Evolutionary conservation across 1,140 invertebrate species (phyloP).

Genomic region (Zophobas atratus): DNA sequence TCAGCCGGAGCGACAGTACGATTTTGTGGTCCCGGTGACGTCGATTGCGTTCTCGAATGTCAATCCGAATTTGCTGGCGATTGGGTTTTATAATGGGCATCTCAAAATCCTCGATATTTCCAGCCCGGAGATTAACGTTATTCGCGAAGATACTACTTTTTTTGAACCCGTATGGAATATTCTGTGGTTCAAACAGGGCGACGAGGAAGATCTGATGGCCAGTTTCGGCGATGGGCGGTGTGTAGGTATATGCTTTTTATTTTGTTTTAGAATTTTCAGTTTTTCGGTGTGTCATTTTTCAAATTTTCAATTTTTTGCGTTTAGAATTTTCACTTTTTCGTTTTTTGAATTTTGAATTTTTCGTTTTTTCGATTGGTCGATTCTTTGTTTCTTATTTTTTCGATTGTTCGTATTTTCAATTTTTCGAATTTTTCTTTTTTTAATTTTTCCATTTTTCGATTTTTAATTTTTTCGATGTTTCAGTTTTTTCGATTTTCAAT

Average conservation of each 20-base stretch:
- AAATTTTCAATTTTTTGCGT: no score
- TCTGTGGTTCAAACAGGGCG: constrained; percentile 71
- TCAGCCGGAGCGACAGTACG: constrained; percentile 82
- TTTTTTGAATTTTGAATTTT: no score
- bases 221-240: constrained; percentile 71
- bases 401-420: no score
- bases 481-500: no score
- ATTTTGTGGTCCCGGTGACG: constrained; percentile 80
- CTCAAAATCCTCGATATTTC: constrained; percentile 81
- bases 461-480: no score
- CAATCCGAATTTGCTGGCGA: constrained; percentile 66
- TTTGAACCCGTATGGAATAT: constrained; percentile 79
- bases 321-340: no score
- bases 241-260: constrained; percentile 66
- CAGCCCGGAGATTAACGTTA: constrained; percentile 67
- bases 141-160: constrained; percentile 68
- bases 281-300: no score
- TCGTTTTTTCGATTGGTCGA: no score
- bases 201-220: constrained; percentile 59
- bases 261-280: no score
- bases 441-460: no score
- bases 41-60: constrained; percentile 80
- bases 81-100: constrained; percentile 84
- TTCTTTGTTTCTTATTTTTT: no score
- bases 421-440: no score